Percentiles rank a stretch among this genome's conserved stretches.
These are phyloP conservation scores for Neosilurus hyrtlii DNA, from an alignment of 2,797 vertebrate genomes.

Conservation along the genomic window DNA sequence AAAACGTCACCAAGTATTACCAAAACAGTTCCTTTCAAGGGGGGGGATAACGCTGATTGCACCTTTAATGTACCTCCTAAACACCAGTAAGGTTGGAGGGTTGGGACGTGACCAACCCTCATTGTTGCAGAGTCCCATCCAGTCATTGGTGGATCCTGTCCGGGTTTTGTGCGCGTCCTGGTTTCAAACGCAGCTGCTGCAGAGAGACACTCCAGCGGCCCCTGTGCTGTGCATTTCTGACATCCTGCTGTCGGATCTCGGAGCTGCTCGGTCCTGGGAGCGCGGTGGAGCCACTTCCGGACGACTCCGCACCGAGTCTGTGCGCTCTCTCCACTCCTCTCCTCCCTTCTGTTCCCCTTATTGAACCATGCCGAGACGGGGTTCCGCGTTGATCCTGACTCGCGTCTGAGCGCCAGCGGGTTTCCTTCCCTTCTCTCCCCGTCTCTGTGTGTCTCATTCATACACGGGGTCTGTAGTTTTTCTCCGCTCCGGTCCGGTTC, in stretches of 20 bases:
- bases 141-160: conserved; percentile 63
- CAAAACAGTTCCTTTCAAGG: not conserved
- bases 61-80: not conserved
- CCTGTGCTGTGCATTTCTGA: conserved; percentile 63
- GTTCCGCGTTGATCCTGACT: conserved; percentile 42
- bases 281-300: conserved; percentile 15
- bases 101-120: not conserved
- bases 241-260: conserved; percentile 61
- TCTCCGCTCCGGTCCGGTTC: not conserved
- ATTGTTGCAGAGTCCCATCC: conserved; percentile 8
- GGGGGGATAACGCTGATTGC: not conserved
- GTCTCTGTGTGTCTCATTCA: conserved; percentile 61
- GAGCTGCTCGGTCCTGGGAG: conserved; percentile 1
- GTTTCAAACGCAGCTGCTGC: conserved; percentile 74
- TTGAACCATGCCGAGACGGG: not conserved
- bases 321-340: not conserved
- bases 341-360: not conserved
- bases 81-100: not conserved
- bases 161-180: conserved; percentile 77
- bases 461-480: not conserved
- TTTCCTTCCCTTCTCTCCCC: conserved; percentile 59
- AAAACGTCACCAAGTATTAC: not conserved
- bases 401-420: conserved; percentile 36
- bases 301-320: not conserved
- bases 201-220: conserved; percentile 70